phyloP scores from a whole-genome alignment of 1,140 invertebrate species.

The Diplogasteroides magnus region DNA sequence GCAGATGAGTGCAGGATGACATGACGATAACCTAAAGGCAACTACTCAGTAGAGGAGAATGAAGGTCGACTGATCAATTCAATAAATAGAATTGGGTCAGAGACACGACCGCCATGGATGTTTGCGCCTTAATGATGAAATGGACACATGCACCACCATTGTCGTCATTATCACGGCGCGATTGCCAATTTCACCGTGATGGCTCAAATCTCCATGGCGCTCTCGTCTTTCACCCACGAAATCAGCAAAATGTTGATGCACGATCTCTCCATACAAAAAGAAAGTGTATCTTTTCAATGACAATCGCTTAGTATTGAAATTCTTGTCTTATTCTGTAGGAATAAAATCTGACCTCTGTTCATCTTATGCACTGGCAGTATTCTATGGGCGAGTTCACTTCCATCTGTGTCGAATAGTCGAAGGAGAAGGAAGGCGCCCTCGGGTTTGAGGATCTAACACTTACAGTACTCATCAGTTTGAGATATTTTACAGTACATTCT shows the following conservation, averaged over 20 bases:
- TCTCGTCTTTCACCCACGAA: too few species aligned
- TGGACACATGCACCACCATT: too few species aligned
- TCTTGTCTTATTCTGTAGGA: too few species aligned
- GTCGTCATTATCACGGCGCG: too few species aligned
- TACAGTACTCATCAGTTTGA: too few species aligned
- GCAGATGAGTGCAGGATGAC: not conserved
- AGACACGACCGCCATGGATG: not conserved
- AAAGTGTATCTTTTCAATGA: too few species aligned
- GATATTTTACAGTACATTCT: too few species aligned
- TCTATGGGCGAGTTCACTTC: not conserved
- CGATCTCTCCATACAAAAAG: not conserved
- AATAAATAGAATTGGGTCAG: not conserved
- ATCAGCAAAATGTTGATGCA: too few species aligned
- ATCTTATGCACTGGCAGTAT: not conserved
- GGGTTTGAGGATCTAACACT: not conserved
- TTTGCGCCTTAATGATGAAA: not conserved
- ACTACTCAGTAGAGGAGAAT: not conserved
- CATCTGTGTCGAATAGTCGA: not conserved
- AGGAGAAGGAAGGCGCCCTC: not conserved
- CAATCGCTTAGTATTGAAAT: too few species aligned
- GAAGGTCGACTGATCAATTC: not conserved
- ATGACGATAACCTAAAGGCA: not conserved
- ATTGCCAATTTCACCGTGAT: too few species aligned
- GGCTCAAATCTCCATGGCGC: too few species aligned
- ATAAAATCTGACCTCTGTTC: not conserved